phyloP scores from a whole-genome alignment of 2,888 invertebrate species.

The Deladenus siricidicola region DNA sequence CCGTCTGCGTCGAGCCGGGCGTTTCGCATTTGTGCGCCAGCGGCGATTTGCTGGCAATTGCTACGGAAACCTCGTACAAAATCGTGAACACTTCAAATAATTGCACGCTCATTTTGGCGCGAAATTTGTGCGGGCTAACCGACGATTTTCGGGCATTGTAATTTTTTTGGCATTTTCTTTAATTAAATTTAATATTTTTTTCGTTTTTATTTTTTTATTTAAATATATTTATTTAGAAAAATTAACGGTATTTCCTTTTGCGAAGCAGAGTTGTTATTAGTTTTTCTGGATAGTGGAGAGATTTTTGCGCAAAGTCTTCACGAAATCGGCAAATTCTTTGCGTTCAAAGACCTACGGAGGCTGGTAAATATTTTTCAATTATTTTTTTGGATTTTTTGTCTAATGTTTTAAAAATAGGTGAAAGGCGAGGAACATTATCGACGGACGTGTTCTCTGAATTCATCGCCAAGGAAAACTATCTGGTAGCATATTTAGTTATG shows the following conservation, averaged over 20 bases:
- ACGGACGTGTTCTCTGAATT: background rate
- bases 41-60: background rate
- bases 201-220: too few relatives aligned
- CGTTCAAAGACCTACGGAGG: background rate
- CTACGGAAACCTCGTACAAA: background rate
- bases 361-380: too few relatives aligned
- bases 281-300: background rate
- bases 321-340: too few relatives aligned
- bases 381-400: background rate
- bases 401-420: background rate
- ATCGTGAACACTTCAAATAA: background rate
- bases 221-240: background rate
- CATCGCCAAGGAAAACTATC: background rate
- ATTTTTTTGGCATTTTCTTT: too few relatives aligned
- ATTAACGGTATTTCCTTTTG: background rate
- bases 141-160: too few relatives aligned
- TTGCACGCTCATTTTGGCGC: background rate
- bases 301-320: background rate
- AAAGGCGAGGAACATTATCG: background rate
- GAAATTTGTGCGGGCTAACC: background rate
- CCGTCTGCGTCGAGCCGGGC: background rate
- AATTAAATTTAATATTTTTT: too few relatives aligned
- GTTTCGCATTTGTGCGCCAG: background rate
- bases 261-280: background rate
- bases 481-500: background rate